phyloP scores from a whole-genome alignment of 1,140 invertebrate species.

The Oryctes rhinoceros region DNA sequence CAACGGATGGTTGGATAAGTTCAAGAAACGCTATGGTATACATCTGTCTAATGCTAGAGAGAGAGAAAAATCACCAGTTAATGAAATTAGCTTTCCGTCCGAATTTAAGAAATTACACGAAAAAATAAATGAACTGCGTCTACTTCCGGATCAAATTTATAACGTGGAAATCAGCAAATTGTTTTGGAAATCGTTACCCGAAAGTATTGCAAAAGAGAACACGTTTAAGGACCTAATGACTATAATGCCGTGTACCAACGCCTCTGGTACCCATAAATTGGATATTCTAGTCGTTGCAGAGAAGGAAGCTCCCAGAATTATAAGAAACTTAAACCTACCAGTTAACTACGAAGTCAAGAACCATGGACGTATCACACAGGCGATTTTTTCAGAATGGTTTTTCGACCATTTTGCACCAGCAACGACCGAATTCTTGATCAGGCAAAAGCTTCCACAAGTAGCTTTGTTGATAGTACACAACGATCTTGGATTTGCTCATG shows the following conservation, averaged over 20 bases:
- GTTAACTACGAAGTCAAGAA: not conserved
- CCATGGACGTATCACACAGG: not conserved
- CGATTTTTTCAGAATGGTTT: not conserved
- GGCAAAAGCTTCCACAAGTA: not conserved
- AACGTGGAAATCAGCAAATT: not conserved
- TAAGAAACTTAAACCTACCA: not conserved
- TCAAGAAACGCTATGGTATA: constrained; percentile 55
- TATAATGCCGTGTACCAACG: constrained; percentile 7
- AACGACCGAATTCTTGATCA: constrained; percentile 2
- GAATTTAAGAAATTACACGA: not conserved
- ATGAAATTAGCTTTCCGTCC: not conserved
- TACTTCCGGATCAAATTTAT: constrained; percentile 4
- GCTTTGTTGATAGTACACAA: constrained; percentile 8
- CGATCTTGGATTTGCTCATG: not conserved
- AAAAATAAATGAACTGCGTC: not conserved
- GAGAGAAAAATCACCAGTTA: not conserved
- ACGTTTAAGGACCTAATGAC: not conserved
- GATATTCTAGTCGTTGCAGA: not conserved
- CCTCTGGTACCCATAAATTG: constrained; percentile 11
- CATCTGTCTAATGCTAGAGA: not conserved
- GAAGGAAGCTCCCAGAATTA: not conserved
- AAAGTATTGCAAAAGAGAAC: not conserved
- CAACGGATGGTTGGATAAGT: constrained; percentile 50
- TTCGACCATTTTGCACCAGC: constrained; percentile 7
- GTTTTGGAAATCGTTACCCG: constrained; percentile 1